Percentiles rank a stretch among this genome's conserved stretches.
These are phyloP conservation scores for Trissolcus japonicus DNA, from an alignment of 2,888 invertebrate species.

Conservation along the genomic window DNA sequence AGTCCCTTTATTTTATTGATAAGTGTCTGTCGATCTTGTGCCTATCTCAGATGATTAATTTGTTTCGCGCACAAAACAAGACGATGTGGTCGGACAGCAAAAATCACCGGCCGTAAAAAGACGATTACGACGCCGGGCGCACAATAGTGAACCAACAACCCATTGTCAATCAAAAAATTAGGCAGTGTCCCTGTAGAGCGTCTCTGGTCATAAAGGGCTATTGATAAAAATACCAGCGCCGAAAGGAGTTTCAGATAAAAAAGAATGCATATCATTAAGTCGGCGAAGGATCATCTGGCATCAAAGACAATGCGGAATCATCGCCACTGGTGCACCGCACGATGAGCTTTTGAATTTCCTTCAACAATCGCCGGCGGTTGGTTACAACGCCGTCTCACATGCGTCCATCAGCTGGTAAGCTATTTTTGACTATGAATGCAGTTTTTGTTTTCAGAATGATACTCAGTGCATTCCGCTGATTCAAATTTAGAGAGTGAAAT, in stretches of 20 bases:
- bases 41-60: slow-evolving; percentile 15
- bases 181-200: slow-evolving; percentile 65
- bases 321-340: slow-evolving; percentile 55
- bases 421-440: neutral
- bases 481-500: too few species aligned
- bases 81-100: neutral
- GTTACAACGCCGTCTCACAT: slow-evolving; percentile 11
- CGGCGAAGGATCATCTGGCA: slow-evolving; percentile 41
- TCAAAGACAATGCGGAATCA: slow-evolving; percentile 67
- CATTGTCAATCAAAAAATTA: slow-evolving; percentile 67
- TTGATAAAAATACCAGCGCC: slow-evolving; percentile 47
- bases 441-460: too few species aligned
- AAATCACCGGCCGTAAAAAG: slow-evolving; percentile 55
- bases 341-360: slow-evolving; percentile 30
- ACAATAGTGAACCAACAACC: slow-evolving; percentile 70
- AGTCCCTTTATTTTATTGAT: neutral
- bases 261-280: slow-evolving; percentile 61
- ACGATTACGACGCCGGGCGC: slow-evolving; percentile 55
- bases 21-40: neutral
- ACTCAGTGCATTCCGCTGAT: too few species aligned
- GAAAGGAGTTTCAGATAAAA: slow-evolving; percentile 50
- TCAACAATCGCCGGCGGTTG: neutral
- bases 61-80: slow-evolving; percentile 11
- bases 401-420: neutral
- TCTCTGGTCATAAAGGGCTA: slow-evolving; percentile 55